A percentile compares a stretch with the other conserved stretches of the same genome.
Conservation (phyloP, 2,888 invertebrate genomes). For the Amphipyra tragopoginis region DNA sequence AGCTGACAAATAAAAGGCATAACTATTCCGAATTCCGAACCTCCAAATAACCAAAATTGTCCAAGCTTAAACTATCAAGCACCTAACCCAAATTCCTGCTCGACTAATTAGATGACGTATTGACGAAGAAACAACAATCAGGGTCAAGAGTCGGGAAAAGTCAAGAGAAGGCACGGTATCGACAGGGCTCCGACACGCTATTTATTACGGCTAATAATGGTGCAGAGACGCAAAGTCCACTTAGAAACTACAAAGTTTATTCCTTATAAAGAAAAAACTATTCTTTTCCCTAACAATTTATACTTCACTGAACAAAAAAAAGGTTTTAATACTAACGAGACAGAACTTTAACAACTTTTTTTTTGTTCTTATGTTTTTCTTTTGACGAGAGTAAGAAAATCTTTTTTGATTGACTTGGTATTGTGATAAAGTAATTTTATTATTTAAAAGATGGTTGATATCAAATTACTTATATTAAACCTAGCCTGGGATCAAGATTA, state of each 20-base stretch:
- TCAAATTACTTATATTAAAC: conserved; percentile 16
- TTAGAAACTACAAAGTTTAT: conserved; percentile 5
- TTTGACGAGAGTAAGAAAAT: conserved; percentile 15
- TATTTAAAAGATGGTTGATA: conserved; percentile 15
- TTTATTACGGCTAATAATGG: conserved; percentile 25
- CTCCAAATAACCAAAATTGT: conserved; percentile 29
- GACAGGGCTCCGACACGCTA: conserved; percentile 14
- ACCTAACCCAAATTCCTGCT: conserved; percentile 12
- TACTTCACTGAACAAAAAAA: conserved; percentile 25
- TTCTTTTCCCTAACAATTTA: background rate
- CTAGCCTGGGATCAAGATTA: conserved; percentile 23
- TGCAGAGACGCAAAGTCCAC: background rate
- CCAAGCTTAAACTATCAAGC: conserved; percentile 18
- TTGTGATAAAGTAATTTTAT: background rate
- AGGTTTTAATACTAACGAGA: conserved; percentile 26
- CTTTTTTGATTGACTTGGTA: background rate
- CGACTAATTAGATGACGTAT: conserved; percentile 35
- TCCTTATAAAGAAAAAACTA: background rate
- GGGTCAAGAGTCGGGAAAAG: conserved; percentile 19
- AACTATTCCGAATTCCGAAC: background rate
- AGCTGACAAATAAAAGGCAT: background rate
- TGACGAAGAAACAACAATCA: conserved; percentile 35
- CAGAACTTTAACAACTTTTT: conserved; percentile 12
- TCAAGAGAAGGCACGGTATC: conserved; percentile 16
- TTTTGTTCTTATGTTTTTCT: conserved; percentile 16